A percentile compares a stretch with the other conserved stretches of the same genome.
Conservation (phyloP, 92 coral and sea anemone genomes). For the Hydrozoanthus gracilis region DNA sequence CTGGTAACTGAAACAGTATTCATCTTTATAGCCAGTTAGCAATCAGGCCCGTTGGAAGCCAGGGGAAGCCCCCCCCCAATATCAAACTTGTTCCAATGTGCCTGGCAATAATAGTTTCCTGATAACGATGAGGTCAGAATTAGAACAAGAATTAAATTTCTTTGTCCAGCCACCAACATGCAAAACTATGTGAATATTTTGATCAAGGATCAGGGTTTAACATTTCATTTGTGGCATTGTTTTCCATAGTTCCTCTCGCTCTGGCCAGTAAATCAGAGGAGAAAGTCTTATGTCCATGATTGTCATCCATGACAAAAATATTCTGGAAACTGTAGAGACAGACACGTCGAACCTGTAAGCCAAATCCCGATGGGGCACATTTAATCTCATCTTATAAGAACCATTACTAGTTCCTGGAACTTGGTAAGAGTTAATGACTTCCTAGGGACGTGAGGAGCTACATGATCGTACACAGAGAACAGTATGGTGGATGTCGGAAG, state of each 20-base stretch:
- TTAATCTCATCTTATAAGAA: conserved; percentile 58
- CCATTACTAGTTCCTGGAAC: conserved; percentile 65
- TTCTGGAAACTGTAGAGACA: conserved; percentile 59
- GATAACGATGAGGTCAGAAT: too few species aligned
- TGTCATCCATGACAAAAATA: conserved; percentile 51
- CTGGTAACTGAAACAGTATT: background rate
- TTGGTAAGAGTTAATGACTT: conserved; percentile 13
- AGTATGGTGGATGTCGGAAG: conserved; percentile 38
- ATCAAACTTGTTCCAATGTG: too few species aligned
- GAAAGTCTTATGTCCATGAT: conserved; percentile 48
- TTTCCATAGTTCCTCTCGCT: conserved; percentile 21
- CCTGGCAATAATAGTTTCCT: too few species aligned
- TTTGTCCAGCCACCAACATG: too few species aligned
- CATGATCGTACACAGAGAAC: conserved; percentile 52
- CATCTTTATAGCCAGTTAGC: too few species aligned
- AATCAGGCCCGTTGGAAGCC: background rate
- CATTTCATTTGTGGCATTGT: background rate
- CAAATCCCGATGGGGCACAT: conserved; percentile 52
- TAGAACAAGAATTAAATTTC: too few species aligned
- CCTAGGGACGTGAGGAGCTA: conserved; percentile 42
- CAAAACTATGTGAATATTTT: too few species aligned
- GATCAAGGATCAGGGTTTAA: too few species aligned
- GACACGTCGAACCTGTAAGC: conserved; percentile 52
- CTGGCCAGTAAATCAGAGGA: conserved; percentile 51
- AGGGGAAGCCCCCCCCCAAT: background rate